Conservation (phyloP, 1,140 invertebrate genomes). For the Brachionus paranguensis region DNA sequence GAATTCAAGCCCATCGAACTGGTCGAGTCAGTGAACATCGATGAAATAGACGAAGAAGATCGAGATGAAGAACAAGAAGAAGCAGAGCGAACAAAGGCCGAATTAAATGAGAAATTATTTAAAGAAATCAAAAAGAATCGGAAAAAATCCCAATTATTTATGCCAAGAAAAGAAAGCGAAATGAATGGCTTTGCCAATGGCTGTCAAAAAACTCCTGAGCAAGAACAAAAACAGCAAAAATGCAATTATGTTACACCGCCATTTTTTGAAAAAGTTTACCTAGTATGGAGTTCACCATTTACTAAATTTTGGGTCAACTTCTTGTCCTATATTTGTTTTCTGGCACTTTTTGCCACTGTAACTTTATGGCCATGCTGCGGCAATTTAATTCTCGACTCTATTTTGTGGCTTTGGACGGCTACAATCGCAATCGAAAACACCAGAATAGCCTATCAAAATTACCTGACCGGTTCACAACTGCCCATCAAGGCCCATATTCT, state of each 20-base stretch:
- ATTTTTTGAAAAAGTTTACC: slow-evolving; percentile 42
- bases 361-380: slow-evolving; percentile 55
- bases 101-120: slow-evolving; percentile 33
- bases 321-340: slow-evolving; percentile 52
- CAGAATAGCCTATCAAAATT: slow-evolving; percentile 46
- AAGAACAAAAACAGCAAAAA: not conserved
- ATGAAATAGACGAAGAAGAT: slow-evolving; percentile 15
- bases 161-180: not conserved
- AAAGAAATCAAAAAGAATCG: slow-evolving; percentile 37
- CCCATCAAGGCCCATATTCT: slow-evolving; percentile 45
- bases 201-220: not conserved
- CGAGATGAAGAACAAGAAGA: slow-evolving; percentile 32
- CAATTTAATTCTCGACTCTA: slow-evolving; percentile 48
- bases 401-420: slow-evolving; percentile 51
- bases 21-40: not conserved
- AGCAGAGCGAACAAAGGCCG: slow-evolving; percentile 26
- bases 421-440: slow-evolving; percentile 48
- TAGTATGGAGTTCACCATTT: slow-evolving; percentile 52
- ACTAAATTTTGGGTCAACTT: slow-evolving; percentile 54
- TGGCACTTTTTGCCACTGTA: slow-evolving; percentile 53
- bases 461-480: slow-evolving; percentile 44
- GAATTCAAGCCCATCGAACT: not conserved
- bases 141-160: slow-evolving; percentile 10
- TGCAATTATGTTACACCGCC: slow-evolving; percentile 21
- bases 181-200: not conserved